A percentile compares a stretch with the other conserved stretches of the same genome.
These are phyloP conservation scores for Dendropsophus ebraccatus DNA, from an alignment of 2,113 vertebrate genomes.

Conservation along the genomic window DNA sequence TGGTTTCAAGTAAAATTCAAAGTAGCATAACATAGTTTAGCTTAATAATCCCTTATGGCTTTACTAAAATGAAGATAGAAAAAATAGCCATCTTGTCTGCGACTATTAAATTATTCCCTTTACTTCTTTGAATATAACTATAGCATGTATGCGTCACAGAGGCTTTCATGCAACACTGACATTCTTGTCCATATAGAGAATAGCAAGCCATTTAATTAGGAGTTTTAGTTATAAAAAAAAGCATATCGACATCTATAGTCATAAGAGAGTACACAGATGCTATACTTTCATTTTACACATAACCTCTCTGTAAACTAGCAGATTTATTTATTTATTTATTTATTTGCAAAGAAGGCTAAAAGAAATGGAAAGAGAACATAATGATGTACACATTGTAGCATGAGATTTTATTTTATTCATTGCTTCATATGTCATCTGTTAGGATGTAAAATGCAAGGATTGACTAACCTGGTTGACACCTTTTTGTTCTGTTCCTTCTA, in stretches of 20 bases:
- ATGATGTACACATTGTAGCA: conserved; percentile 40
- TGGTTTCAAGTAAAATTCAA: background rate
- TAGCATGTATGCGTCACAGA: conserved; percentile 28
- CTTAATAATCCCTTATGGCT: conserved; percentile 10
- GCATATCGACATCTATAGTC: conserved; percentile 33
- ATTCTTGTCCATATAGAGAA: conserved; percentile 42
- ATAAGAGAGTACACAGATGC: conserved; percentile 36
- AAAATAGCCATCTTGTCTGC: conserved; percentile 22
- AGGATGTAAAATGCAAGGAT: background rate
- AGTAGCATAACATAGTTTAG: background rate
- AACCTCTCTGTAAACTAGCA: conserved; percentile 35
- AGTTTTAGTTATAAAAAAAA: conserved; percentile 34
- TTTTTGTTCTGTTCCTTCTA: conserved; percentile 25
- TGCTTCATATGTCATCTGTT: background rate
- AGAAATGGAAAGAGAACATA: conserved; percentile 39
- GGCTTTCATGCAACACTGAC: conserved; percentile 35
- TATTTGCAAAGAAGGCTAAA: conserved; percentile 27
- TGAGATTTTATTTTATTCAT: conserved; percentile 36
- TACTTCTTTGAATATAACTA: conserved; percentile 23
- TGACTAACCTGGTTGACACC: background rate
- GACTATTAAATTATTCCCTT: conserved; percentile 33
- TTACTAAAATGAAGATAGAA: background rate
- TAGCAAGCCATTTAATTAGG: conserved; percentile 43
- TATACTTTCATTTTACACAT: conserved; percentile 34
- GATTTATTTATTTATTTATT: conserved; percentile 39